phyloP scores from a whole-genome alignment of 1,140 invertebrate species.

The Sitobion miscanthi region DNA sequence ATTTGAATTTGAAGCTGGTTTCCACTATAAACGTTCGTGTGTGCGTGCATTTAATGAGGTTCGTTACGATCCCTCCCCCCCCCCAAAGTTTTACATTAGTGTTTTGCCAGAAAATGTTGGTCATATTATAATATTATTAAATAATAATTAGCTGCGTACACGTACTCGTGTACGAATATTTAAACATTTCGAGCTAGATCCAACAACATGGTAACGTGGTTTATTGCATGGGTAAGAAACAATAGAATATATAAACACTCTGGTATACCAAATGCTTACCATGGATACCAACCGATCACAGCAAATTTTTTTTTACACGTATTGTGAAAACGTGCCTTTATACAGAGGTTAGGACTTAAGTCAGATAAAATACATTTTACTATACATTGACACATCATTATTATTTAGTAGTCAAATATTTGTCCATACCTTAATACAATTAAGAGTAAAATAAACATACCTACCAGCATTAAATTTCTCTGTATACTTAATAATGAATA shows the following conservation, averaged over 20 bases:
- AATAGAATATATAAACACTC: neutral
- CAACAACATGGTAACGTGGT: neutral
- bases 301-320: neutral
- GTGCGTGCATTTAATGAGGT: neutral
- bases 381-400: neutral
- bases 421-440: neutral
- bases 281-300: neutral
- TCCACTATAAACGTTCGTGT: neutral
- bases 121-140: neutral
- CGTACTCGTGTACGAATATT: no score
- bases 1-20: neutral
- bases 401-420: neutral
- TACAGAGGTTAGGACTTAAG: neutral
- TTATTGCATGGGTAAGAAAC: neutral
- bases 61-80: neutral
- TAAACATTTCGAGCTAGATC: neutral
- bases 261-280: neutral
- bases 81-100: neutral
- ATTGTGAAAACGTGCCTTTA: neutral
- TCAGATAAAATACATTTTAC: neutral
- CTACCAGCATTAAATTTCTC: neutral
- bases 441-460: neutral
- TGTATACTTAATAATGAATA: neutral
- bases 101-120: neutral
- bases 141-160: neutral